These are phyloP conservation scores for Hydrozoanthus tunicans DNA, from an alignment of 64 coral and sea anemone species.

Conservation along the genomic window DNA sequence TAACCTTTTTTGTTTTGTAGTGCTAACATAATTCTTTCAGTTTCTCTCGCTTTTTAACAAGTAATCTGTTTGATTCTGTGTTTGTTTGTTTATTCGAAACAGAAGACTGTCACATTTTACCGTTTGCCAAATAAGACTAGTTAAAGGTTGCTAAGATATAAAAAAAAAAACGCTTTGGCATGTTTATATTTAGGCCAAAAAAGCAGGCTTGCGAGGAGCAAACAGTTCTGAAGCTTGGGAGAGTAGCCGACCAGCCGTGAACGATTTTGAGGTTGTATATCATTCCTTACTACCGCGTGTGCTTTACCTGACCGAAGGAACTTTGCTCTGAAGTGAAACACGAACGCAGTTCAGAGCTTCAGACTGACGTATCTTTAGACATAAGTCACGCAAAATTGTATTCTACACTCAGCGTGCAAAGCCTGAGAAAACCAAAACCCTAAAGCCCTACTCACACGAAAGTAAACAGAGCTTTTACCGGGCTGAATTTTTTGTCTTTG, in stretches of 20 bases:
- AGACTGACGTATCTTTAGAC: too few relatives aligned
- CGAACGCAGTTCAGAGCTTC: too few relatives aligned
- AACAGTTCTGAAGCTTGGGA: constrained; percentile 13
- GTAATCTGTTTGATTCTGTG: not conserved
- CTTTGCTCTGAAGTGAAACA: too few relatives aligned
- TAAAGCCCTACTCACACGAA: too few relatives aligned
- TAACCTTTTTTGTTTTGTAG: not conserved
- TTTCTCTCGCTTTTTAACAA: not conserved
- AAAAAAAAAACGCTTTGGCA: constrained; percentile 29
- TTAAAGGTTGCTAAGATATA: not conserved
- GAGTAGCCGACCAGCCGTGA: not conserved
- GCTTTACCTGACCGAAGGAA: not conserved
- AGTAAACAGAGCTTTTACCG: too few relatives aligned
- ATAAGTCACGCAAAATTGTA: too few relatives aligned
- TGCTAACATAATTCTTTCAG: not conserved
- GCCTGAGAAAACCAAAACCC: too few relatives aligned
- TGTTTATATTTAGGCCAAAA: constrained; percentile 31
- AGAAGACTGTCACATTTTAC: too few relatives aligned
- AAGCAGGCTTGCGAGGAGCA: not conserved
- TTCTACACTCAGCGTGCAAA: too few relatives aligned
- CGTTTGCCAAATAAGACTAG: not conserved
- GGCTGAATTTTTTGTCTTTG: too few relatives aligned
- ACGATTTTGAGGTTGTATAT: constrained; percentile 47
- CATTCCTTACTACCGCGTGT: constrained; percentile 7
- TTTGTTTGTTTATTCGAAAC: not conserved